A percentile compares a stretch with the other conserved stretches of the same genome.
Evolutionary conservation across 35 echinoderm and acorn worm genomes (phyloP).

Genomic region (Eucidaris tribuloides): DNA sequence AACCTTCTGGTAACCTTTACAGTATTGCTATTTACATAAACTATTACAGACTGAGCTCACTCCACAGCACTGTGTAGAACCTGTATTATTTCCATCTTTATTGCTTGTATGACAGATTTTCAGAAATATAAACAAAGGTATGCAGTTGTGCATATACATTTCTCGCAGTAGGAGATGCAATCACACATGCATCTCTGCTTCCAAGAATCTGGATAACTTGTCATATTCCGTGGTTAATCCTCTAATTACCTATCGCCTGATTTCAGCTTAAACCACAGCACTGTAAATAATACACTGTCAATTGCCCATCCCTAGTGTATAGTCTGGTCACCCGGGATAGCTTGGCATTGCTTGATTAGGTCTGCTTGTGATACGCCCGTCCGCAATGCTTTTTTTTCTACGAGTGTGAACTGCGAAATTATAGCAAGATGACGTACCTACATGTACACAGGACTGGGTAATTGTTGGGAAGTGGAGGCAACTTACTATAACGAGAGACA

Average conservation of each 20-base stretch:
- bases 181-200: not conserved
- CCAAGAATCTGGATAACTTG: not conserved
- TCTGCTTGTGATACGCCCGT: not conserved
- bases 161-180: too few relatives aligned
- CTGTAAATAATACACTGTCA: conserved; percentile 6
- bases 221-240: not conserved
- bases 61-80: too few relatives aligned
- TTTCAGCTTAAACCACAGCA: not conserved
- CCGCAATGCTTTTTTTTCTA: not conserved
- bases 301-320: not conserved
- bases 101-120: not conserved
- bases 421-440: not conserved
- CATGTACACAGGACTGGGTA: too few relatives aligned
- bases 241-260: not conserved
- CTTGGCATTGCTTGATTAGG: not conserved
- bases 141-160: not conserved
- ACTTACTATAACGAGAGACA: too few relatives aligned
- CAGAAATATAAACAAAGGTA: not conserved
- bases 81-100: too few relatives aligned
- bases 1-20: too few relatives aligned
- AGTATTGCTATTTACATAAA: too few relatives aligned
- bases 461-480: too few relatives aligned
- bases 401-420: not conserved
- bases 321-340: not conserved
- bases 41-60: too few relatives aligned